phyloP scores from a whole-genome alignment of 2,113 vertebrate species.

The Perognathus longimembris region DNA sequence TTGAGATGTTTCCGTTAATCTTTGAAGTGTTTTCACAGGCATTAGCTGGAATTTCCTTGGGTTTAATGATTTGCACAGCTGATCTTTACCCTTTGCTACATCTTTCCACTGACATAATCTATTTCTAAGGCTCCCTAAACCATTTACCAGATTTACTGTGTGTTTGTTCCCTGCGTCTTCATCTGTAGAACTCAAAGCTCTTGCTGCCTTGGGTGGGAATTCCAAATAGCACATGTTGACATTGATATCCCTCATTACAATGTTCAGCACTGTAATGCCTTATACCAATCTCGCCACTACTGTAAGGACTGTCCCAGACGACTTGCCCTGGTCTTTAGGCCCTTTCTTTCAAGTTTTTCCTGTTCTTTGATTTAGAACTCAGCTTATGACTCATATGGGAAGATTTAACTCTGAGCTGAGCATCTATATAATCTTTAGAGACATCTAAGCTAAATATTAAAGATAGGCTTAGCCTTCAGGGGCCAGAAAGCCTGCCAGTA shows the following conservation, averaged over 20 bases:
- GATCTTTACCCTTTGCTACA: not conserved
- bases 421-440: not conserved
- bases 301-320: not conserved
- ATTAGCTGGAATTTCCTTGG: constrained; percentile 46
- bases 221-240: not conserved
- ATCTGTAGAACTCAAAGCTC: constrained; percentile 6
- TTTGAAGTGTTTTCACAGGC: constrained; percentile 44
- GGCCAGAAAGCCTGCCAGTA: not conserved
- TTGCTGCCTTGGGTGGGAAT: constrained; percentile 3
- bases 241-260: not conserved
- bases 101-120: constrained; percentile 27
- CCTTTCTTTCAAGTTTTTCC: constrained; percentile 9
- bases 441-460: not conserved
- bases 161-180: constrained; percentile 27
- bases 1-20: constrained; percentile 19
- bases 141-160: constrained; percentile 12
- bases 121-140: not conserved
- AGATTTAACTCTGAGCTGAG: not conserved
- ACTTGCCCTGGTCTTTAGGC: not conserved
- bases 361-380: not conserved
- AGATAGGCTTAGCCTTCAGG: not conserved
- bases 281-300: not conserved
- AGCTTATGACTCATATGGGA: not conserved
- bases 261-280: not conserved
- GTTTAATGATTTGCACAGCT: constrained; percentile 46